phyloP scores from a whole-genome alignment of 2,797 vertebrate species.

The Propithecus deckenii region DNA sequence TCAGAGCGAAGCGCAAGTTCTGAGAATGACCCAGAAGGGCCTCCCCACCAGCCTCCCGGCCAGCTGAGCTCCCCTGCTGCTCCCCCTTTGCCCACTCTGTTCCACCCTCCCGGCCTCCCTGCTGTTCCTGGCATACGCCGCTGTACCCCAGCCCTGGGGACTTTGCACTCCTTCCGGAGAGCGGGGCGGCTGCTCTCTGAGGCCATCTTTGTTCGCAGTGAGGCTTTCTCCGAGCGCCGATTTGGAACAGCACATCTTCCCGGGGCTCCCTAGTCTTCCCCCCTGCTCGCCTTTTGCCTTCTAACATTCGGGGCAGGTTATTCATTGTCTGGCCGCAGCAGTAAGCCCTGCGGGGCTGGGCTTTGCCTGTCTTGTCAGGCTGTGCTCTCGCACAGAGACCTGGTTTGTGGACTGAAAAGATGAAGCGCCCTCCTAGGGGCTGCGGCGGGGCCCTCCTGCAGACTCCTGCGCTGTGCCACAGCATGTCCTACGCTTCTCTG shows the following conservation, averaged over 20 bases:
- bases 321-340: background rate
- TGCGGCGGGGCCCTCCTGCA: rapidly evolving
- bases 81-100: background rate
- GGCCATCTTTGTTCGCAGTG: background rate
- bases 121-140: background rate
- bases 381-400: background rate
- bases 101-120: background rate
- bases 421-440: rapidly evolving
- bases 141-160: rapidly evolving
- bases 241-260: background rate
- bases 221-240: background rate
- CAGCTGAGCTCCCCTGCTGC: no score
- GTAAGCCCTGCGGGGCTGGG: rapidly evolving
- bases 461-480: background rate
- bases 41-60: background rate
- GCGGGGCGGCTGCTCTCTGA: background rate
- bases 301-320: background rate
- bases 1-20: background rate
- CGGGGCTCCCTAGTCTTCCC: background rate
- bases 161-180: background rate
- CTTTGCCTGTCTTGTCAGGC: no score
- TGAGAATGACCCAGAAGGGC: background rate
- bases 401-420: no score
- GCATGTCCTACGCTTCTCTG: background rate
- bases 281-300: background rate